Evolutionary conservation across 2,797 vertebrate species (phyloP), one percentile per base, ranked within the genome.

Genomic region (Chrysolophus pictus): DNA sequence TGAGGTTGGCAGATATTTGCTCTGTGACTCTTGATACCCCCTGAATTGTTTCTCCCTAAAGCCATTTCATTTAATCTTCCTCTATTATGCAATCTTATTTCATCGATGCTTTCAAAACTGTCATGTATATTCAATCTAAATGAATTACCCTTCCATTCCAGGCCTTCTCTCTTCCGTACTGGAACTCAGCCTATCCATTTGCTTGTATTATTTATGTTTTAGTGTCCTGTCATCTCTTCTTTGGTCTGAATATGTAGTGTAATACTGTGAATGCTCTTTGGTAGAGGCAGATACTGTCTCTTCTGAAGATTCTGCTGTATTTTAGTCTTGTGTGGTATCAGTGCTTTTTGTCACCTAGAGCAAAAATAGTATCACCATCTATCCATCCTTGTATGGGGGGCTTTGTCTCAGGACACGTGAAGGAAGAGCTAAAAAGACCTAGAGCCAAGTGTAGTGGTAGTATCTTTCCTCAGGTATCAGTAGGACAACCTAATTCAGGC

Each of bases 1-100:
- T 88, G 73, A 72, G 49, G 59, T 63, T 76, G 74, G 80, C 77
- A 90, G 68, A 64, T 84, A 81, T 92, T 94, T 87, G 59, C 86
- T 94, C 73, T 47, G 51, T 88, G 86, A 26, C 67, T 70, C 58
- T 84, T 84, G 84, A 75, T 89, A 77, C 28, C 42, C 68, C 42
- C 49, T 56, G 78, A 41, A 80, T 69, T 84, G 53, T 74, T 91
- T 79, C 49, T 82, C 37, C 55, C 0, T 11, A 51, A 73, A 96
- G 53, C 64, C 33, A 44, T 83, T 91, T 83, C 44, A 68, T 94
- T 95, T 90, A 88, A 74, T 93, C 47, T 88, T 41, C 22, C 14
- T 79, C n/a, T n/a, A 41, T 83, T 87, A 87, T 29, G 51, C 83
- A 82, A 8, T 87, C 87, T 83, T 82, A 68, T 69, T 88, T 58